Evolutionary conservation across 2,888 invertebrate species (phyloP), one percentile per base, ranked within the genome.

Genomic region (Odontocolon sp.): DNA sequence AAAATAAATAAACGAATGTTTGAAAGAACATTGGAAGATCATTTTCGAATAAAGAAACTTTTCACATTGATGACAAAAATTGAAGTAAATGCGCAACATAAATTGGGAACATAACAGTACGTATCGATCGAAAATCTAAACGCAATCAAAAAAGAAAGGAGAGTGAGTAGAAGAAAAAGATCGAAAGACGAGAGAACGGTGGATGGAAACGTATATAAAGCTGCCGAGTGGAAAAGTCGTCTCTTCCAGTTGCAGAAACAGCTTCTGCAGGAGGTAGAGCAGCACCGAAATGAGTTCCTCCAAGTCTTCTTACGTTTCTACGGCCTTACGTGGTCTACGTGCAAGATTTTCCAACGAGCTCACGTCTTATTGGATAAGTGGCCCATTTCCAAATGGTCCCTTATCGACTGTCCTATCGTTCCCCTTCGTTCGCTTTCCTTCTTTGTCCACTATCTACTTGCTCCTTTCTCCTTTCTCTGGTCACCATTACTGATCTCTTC

Each of bases 351-450:
- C 75, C 77, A 80, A 81, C 77, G 77, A 78, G 78, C 77, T 77
- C 81, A 81, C 78, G 78, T 81, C 80, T 80, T 81, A 81, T 81
- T 81, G 81, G 80, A 81, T 81, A 81, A 81, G 81, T 81, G 81
- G 78, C 75, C 77, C 74, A 81, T 81, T 80, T 78, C 77, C 80
- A 75, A 81, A 81, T 78, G 77, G 81, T 77, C 72, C 74, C 74
- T 75, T 74, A 77, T 79, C 79, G 80, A 79, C 73, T 77, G 77
- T 76, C 80, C 68, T 75, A 68, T 77, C 79, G 66, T 77, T 75
- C 72, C 56, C 42, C 72, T 72, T 72, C 74, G 36, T 61, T 69
- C 38, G 61, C 73, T 54, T 79, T 77, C 64, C 76, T 71, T 68
- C 63, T 52, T 71, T 70, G 66, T 69, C 61, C 50, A 42, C 67